Conservation (phyloP, 1,140 invertebrate species). For the Drosophila neocordata region DNA sequence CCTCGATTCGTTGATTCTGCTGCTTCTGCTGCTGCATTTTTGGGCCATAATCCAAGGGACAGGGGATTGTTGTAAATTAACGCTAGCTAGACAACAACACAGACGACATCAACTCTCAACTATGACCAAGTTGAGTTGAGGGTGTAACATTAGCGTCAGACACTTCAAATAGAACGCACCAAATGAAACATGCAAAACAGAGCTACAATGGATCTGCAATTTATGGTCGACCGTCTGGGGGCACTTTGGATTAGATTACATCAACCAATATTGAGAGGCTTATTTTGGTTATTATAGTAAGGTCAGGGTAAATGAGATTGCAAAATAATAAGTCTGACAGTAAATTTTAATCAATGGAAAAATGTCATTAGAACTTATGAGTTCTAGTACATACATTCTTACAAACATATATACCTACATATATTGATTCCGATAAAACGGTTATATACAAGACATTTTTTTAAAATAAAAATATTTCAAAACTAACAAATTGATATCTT, state of each 20-base stretch:
- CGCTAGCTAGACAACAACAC: slow-evolving; percentile 38
- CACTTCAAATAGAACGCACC: slow-evolving; percentile 52
- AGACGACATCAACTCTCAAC: neutral
- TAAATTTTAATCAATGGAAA: neutral
- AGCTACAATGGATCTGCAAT: slow-evolving; percentile 64
- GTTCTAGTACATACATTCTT: too few relatives aligned
- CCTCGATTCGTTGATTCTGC: slow-evolving; percentile 1
- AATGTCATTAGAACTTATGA: too few relatives aligned
- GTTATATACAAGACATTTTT: too few relatives aligned
- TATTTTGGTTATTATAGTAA: slow-evolving; percentile 5
- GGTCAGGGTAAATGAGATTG: neutral
- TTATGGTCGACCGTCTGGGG: slow-evolving; percentile 44
- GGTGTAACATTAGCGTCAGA: slow-evolving; percentile 62
- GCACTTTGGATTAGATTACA: slow-evolving; percentile 51
- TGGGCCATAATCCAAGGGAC: slow-evolving; percentile 52
- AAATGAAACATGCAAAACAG: slow-evolving; percentile 65
- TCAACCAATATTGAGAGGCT: slow-evolving; percentile 15
- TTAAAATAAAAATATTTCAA: too few relatives aligned
- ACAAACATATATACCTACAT: too few relatives aligned
- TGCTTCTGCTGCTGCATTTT: slow-evolving; percentile 60
- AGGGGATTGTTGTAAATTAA: slow-evolving; percentile 78
- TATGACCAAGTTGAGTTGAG: slow-evolving; percentile 12
- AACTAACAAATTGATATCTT: too few relatives aligned
- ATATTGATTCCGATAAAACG: too few relatives aligned
- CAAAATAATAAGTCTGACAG: neutral